phyloP scores from a whole-genome alignment of 2,888 invertebrate species.

The Lamproptera curius region DNA sequence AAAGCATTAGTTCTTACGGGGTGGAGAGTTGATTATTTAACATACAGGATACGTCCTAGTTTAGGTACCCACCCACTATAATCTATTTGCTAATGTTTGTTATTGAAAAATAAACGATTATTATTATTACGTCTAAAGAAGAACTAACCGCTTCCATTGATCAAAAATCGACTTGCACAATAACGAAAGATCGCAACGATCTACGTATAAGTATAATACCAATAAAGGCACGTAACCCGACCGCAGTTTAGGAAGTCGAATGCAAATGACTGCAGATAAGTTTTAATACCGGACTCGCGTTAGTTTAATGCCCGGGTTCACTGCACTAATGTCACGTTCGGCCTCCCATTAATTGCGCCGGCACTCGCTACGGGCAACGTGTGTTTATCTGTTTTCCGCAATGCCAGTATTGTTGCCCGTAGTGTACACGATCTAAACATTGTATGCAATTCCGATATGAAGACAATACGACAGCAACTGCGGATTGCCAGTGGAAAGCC shows the following conservation, averaged over 20 bases:
- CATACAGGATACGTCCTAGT: too few species aligned
- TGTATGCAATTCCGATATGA: constrained; percentile 22
- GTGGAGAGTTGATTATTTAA: too few species aligned
- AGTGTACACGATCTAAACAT: constrained; percentile 25
- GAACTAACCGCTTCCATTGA: too few species aligned
- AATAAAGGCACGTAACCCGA: constrained; percentile 43
- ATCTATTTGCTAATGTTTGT: too few species aligned
- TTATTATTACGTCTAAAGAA: too few species aligned
- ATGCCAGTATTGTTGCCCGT: constrained; percentile 26
- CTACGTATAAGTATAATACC: too few species aligned
- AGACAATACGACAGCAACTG: constrained; percentile 19
- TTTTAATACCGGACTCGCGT: constrained; percentile 67
- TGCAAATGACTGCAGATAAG: constrained; percentile 74
- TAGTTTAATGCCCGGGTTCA: constrained; percentile 67
- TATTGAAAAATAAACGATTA: too few species aligned
- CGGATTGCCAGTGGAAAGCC: constrained; percentile 1
- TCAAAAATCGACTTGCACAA: too few species aligned
- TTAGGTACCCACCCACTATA: too few species aligned
- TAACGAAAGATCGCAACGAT: too few species aligned
- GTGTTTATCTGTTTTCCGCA: constrained; percentile 58
- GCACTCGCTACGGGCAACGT: constrained; percentile 56
- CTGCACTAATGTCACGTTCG: constrained; percentile 74
- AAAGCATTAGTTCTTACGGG: too few species aligned
- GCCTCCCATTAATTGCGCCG: constrained; percentile 69
- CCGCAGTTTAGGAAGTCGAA: constrained; percentile 69